A percentile compares a stretch with the other conserved stretches of the same genome.
Evolutionary conservation across 2,888 invertebrate species (phyloP).

Genomic region (Rhagium mordax): DNA sequence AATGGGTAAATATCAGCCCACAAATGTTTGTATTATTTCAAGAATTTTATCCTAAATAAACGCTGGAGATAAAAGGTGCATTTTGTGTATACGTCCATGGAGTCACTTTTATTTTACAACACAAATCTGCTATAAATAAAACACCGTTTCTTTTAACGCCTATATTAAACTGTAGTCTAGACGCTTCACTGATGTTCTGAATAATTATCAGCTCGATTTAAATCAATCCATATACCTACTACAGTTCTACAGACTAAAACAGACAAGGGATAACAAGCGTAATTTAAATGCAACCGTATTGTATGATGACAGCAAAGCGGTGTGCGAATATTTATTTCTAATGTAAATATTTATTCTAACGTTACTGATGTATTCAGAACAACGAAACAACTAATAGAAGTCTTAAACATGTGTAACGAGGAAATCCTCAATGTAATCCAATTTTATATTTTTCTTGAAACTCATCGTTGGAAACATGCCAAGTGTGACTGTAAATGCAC

Average conservation of each 20-base stretch:
- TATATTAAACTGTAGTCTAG: not conserved
- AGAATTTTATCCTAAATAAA: not conserved
- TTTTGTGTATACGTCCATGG: not conserved
- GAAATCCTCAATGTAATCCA: not conserved
- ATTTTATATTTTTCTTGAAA: not conserved
- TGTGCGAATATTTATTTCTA: not conserved
- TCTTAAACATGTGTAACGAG: not conserved
- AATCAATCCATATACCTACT: not conserved
- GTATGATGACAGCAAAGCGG: not conserved
- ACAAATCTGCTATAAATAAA: constrained; percentile 4
- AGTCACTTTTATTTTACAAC: not conserved
- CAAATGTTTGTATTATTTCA: not conserved
- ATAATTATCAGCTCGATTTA: not conserved
- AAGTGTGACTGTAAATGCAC: not conserved
- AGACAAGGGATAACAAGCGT: not conserved
- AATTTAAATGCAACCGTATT: not conserved
- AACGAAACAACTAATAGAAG: not conserved
- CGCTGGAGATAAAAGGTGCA: not conserved
- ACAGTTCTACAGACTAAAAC: not conserved
- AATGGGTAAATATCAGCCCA: not conserved
- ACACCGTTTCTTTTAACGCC: not conserved
- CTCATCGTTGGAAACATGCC: not conserved
- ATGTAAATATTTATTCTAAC: constrained; percentile 5
- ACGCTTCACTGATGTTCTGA: constrained; percentile 5
- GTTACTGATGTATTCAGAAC: not conserved